Percentiles rank a stretch among this genome's conserved stretches.
These are phyloP conservation scores for Andrena dorsata DNA, from an alignment of 2,888 invertebrate species.

Conservation along the genomic window DNA sequence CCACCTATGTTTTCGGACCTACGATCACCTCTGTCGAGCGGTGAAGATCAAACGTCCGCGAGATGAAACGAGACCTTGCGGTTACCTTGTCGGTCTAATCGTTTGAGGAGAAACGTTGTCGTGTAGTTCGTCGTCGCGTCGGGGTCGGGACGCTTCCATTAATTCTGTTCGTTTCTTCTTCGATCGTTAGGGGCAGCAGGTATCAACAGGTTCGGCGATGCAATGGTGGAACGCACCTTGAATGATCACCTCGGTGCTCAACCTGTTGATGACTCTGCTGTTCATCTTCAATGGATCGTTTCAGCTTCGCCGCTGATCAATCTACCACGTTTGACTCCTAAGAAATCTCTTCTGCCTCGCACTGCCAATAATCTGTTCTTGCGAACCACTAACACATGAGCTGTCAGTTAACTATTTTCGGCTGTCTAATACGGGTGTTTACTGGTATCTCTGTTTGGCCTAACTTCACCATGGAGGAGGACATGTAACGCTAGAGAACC, in stretches of 20 bases:
- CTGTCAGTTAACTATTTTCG: slow-evolving; percentile 73
- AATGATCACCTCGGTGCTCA: neutral
- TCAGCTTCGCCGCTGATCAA: slow-evolving; percentile 60
- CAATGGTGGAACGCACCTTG: neutral
- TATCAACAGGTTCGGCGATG: slow-evolving; percentile 17
- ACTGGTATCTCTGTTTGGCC: slow-evolving; percentile 71
- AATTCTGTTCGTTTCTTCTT: slow-evolving; percentile 35
- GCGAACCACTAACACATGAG: slow-evolving; percentile 79
- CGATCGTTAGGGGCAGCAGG: slow-evolving; percentile 5
- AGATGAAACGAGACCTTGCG: slow-evolving; percentile 40
- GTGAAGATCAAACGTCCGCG: slow-evolving; percentile 49
- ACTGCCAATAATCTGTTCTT: slow-evolving; percentile 82
- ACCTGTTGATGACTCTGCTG: slow-evolving; percentile 26
- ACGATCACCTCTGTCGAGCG: slow-evolving; percentile 51
- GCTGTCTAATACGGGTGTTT: slow-evolving; percentile 73
- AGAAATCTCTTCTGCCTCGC: slow-evolving; percentile 79
- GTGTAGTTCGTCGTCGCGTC: neutral
- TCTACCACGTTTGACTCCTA: slow-evolving; percentile 58
- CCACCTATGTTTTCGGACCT: slow-evolving; percentile 37
- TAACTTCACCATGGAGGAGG: slow-evolving; percentile 65
- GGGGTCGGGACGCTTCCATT: slow-evolving; percentile 12
- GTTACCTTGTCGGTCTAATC: slow-evolving; percentile 27
- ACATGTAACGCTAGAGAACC: slow-evolving; percentile 51
- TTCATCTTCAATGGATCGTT: slow-evolving; percentile 23
- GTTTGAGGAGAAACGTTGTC: neutral